phyloP scores from a whole-genome alignment of 2,888 invertebrate species.

The Microctonus brassicae region DNA sequence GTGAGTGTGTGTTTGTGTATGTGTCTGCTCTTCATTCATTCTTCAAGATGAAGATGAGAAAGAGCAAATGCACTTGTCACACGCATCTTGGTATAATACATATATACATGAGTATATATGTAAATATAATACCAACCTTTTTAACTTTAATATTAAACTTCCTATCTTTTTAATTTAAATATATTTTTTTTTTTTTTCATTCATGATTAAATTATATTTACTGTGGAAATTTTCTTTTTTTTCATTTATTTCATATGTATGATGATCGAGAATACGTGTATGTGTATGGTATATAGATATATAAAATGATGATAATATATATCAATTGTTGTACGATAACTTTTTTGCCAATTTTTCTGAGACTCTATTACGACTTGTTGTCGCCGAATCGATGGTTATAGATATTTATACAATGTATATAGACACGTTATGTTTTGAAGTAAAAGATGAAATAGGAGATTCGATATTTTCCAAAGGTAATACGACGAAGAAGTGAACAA shows the following conservation, averaged over 20 bases:
- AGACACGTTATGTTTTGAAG: background rate
- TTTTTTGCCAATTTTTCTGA: conserved; percentile 15
- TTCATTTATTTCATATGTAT: no score
- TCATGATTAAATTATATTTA: background rate
- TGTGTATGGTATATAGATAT: background rate
- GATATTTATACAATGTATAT: background rate
- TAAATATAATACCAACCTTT: background rate
- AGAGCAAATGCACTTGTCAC: background rate
- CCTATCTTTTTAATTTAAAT: background rate
- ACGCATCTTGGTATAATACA: background rate
- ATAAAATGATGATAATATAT: background rate
- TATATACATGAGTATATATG: background rate
- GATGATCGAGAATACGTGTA: no score
- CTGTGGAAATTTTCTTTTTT: background rate
- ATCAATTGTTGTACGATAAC: background rate
- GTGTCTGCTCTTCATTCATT: background rate
- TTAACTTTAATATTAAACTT: background rate
- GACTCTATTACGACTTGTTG: conserved; percentile 4
- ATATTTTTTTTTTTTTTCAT: background rate
- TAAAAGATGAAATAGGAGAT: background rate
- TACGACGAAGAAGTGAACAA: background rate
- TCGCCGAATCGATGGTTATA: background rate
- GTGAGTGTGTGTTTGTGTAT: background rate
- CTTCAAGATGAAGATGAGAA: conserved; percentile 1
- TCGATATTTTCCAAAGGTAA: background rate